Evolutionary conservation across 2,797 vertebrate species (phyloP), one percentile per base, ranked within the genome.

Genomic region (Muraenolepis orangiensis): DNA sequence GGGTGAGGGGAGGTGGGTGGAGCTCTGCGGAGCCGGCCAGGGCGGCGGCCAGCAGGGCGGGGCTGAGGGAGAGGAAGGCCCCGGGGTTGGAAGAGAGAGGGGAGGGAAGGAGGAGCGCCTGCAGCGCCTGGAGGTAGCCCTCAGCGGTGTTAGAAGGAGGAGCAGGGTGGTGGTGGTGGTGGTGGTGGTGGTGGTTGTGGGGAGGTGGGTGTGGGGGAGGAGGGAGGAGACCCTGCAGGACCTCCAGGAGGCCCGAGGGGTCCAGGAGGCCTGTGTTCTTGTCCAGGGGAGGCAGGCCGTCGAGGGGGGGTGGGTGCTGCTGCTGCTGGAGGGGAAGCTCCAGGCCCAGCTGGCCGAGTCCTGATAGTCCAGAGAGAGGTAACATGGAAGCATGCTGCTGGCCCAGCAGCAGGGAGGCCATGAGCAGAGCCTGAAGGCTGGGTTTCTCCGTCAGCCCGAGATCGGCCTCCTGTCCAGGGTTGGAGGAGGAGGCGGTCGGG

Each of bases 61-160:
- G 94, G 87, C 93, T 95, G 89, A 95, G 93, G 91, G 95, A 92
- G 86, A 95, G 92, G 90, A 95, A 92, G 90, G 94, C 91, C 38
- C 94, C 86, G 51, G 81, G 93, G 51, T 89, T 89, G 90, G 70
- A 92, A 77, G 94, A 87, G 64, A 94, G 91, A 81, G 91, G 79
- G 74, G 87, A 64, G 84, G 93, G 91, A 77, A 94, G 91, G 71
- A 92, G 87, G 68, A 93, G 81, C 74, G 92, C 91, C 81, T 92
- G 92, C 34, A 92, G 88, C 73, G 89, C 85, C 76, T 95, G 93
- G 57, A 92, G 34, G 61, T 87, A 69, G 75, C 90, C 90, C 69
- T 94, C 93, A 20, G 88, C 80, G 16, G 66, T 8, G 66, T 64
- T 64, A 12, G 82, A 20, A 40, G 88, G 82, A 71, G 92, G 82